Evolutionary conservation across 1,140 invertebrate species (phyloP).

Genomic region (Teleogryllus occipitalis): DNA sequence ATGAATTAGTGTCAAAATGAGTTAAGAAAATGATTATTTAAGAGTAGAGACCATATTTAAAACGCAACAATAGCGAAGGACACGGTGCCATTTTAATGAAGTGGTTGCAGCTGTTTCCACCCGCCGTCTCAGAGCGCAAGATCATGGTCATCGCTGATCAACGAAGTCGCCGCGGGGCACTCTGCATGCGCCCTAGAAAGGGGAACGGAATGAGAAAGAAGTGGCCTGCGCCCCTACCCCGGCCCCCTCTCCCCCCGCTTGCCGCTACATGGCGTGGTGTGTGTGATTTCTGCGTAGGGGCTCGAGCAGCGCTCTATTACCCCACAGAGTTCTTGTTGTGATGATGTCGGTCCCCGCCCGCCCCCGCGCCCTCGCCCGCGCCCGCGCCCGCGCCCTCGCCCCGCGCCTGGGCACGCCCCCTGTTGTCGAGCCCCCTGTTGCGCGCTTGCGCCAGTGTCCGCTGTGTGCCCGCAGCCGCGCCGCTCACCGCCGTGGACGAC

Average conservation of each 20-base stretch:
- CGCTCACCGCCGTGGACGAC: slow-evolving; percentile 51
- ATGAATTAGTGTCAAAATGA: too few species aligned
- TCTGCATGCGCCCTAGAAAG: neutral
- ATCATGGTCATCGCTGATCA: too few species aligned
- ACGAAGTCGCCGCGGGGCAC: too few species aligned
- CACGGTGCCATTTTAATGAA: too few species aligned
- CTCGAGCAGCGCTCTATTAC: neutral
- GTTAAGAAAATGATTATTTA: too few species aligned
- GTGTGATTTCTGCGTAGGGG: neutral
- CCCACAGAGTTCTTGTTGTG: slow-evolving; percentile 3
- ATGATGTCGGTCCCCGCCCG: neutral
- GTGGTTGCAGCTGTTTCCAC: too few species aligned
- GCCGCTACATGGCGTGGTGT: neutral
- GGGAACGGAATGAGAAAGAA: slow-evolving; percentile 1
- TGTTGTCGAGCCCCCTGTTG: neutral
- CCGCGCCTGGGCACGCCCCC: too few species aligned
- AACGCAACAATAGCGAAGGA: too few species aligned
- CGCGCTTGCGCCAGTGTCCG: neutral
- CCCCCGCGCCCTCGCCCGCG: too few species aligned
- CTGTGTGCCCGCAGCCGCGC: slow-evolving; percentile 32
- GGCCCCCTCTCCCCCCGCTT: neutral
- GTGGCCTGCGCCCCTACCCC: neutral
- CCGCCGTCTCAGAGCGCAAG: too few species aligned
- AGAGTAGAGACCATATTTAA: too few species aligned
- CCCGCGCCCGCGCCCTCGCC: too few species aligned